Evolutionary conservation across 2,888 invertebrate genomes (phyloP), one percentile per base, ranked within the genome.

Genomic region (Napeogenes inachia): DNA sequence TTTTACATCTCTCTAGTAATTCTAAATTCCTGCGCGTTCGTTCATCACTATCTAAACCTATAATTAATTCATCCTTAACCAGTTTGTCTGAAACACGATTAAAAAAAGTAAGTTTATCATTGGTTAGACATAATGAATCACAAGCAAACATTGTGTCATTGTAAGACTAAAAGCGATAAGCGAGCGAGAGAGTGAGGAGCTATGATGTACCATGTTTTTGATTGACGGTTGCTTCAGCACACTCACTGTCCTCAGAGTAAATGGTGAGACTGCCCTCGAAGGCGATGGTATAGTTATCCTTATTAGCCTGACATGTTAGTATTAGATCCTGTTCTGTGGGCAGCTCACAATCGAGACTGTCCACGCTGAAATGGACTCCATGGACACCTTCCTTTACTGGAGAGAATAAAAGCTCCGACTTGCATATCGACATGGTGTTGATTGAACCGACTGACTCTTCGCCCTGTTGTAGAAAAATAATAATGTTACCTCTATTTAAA

Each of bases 281-380:
- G 71, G 97, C 97, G 77, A 98, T 97, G 69, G 97, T 98, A 82
- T 98, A 98, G 90, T 98, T 98, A 86, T 97, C 96, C 91, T 97
- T 97, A 84, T 97, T 97, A 67, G 96, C 95, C 87, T 96, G 95
- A 84, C 97, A 98, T 68, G 97, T 97, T 70, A 97, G 92, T 84
- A 97, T 94, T 79, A 97, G 95, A 77, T 97, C 96, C 76, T 95
- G 94, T 80, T 95, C 94, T 67, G 94, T 93, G 69, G 94, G 93
- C 73, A 94, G 92, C 81, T 96, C 96, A 87, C 96, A 95, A 85
- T 98, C 97, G 73, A 98, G 91, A 70, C 97, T 97, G 82, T 98
- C 97, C 67, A 97, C 96, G 75, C 97, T 97, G 87, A 95, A 96
- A 82, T 95, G 95, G 62, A 94, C 93, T 57, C 95, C 94, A 71